These are phyloP conservation scores for Eumerus sabulonum DNA, from an alignment of 2,888 invertebrate species.

Conservation along the genomic window DNA sequence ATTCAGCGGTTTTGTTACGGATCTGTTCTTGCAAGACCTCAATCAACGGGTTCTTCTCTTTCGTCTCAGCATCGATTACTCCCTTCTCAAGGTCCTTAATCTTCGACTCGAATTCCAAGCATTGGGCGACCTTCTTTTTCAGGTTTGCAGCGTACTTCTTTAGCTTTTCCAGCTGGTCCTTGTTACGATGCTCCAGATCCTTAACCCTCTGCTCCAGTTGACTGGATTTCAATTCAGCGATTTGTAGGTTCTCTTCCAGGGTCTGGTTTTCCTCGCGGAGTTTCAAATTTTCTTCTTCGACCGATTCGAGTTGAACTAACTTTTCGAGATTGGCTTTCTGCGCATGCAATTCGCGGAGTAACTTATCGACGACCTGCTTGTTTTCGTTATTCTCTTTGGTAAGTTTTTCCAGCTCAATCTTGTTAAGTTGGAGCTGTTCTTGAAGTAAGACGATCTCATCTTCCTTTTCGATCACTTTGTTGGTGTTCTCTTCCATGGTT, in stretches of 20 bases:
- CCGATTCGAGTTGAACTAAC: slow-evolving; percentile 54
- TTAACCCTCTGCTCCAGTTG: slow-evolving; percentile 58
- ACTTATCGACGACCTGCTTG: slow-evolving; percentile 73
- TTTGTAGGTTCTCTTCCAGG: slow-evolving; percentile 75
- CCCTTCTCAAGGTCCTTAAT: slow-evolving; percentile 72
- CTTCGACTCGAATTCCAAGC: slow-evolving; percentile 83
- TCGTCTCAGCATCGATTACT: slow-evolving; percentile 47
- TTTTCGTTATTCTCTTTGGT: slow-evolving; percentile 76
- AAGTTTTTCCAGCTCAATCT: slow-evolving; percentile 79
- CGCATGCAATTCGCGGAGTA: slow-evolving; percentile 70
- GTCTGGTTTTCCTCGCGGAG: slow-evolving; percentile 74
- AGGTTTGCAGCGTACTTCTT: slow-evolving; percentile 88
- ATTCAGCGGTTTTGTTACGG: slow-evolving; percentile 55
- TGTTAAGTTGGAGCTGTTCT: slow-evolving; percentile 78
- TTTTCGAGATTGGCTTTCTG: slow-evolving; percentile 57
- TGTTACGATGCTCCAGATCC: slow-evolving; percentile 82
- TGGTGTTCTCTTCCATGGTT: slow-evolving; percentile 81
- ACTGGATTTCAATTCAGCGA: slow-evolving; percentile 75
- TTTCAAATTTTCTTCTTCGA: slow-evolving; percentile 77
- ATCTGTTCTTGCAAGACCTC: slow-evolving; percentile 71
- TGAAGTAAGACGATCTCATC: slow-evolving; percentile 80
- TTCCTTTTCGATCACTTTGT: slow-evolving; percentile 79
- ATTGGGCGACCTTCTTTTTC: slow-evolving; percentile 85
- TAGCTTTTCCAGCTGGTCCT: slow-evolving; percentile 86
- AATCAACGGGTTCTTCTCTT: slow-evolving; percentile 74